These are phyloP conservation scores for Melanotaenia parkinsoni DNA, from an alignment of 2,797 vertebrate genomes.

Conservation along the genomic window DNA sequence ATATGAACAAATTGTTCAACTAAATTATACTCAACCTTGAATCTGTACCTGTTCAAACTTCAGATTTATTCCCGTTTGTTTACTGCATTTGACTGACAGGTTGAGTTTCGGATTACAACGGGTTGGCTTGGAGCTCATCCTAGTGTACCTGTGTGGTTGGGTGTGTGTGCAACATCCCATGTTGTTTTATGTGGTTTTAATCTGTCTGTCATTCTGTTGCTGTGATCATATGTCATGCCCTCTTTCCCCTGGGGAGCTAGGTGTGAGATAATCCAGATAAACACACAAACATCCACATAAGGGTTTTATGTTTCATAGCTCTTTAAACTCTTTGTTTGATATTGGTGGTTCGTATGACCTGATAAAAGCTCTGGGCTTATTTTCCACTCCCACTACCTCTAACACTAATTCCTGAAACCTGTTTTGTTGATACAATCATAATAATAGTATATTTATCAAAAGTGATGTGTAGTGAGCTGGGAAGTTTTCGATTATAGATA, in stretches of 20 bases:
- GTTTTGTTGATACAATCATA: background rate
- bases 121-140: slow-evolving; percentile 19
- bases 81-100: slow-evolving; percentile 15
- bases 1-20: background rate
- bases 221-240: slow-evolving; percentile 51
- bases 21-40: background rate
- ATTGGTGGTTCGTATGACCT: slow-evolving; percentile 26
- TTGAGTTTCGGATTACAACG: slow-evolving; percentile 41
- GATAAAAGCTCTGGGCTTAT: slow-evolving; percentile 24
- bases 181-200: slow-evolving; percentile 39
- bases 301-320: slow-evolving; percentile 39
- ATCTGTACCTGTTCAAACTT: background rate
- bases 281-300: slow-evolving; percentile 17
- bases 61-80: slow-evolving; percentile 17
- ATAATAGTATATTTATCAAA: slow-evolving; percentile 3
- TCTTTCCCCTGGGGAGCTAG: slow-evolving; percentile 19
- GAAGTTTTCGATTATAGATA: slow-evolving; percentile 4
- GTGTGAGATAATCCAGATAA: slow-evolving; percentile 62
- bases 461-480: background rate
- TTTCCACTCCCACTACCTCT: background rate
- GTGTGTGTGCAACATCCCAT: slow-evolving; percentile 21
- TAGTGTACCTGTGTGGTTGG: slow-evolving; percentile 29
- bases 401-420: slow-evolving; percentile 4
- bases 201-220: slow-evolving; percentile 39
- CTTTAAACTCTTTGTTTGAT: slow-evolving; percentile 40